Evolutionary conservation across 2,797 vertebrate species (phyloP), one percentile per base, ranked within the genome.

Genomic region (Carapus acus): DNA sequence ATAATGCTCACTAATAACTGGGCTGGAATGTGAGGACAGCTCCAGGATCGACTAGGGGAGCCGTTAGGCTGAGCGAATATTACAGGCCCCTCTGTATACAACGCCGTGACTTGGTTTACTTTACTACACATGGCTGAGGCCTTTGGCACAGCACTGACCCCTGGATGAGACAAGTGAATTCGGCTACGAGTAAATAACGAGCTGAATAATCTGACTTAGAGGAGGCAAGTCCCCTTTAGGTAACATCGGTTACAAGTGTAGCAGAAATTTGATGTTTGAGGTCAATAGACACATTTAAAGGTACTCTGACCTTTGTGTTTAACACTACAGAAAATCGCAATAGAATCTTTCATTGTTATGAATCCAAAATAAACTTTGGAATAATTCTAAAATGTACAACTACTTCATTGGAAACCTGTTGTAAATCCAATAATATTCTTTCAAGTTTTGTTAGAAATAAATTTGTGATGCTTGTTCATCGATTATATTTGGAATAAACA

Each of bases 1-100:
- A 83, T 88, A 88, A 88, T 89, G 86, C 89, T 93, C 91, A 93
- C 90, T 91, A 93, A 94, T 93, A 93, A 91, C 88, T 86, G 66
- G 62, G 58, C 77, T 82, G 91, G 91, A 93, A 94, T 93, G 91
- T 74, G 83, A 89, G 80, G 71, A 81, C 67, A 89, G 85, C 87
- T 85, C 80, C 73, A 81, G 47, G 17, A 73, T 80, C 74, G 18
- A 53, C 65, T 67, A 49, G 48, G 43, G 49, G 79, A 82, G 70
- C 81, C 83, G 88, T 88, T 89, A 85, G 84, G 80, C 70, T 86
- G 87, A 89, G 88, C 81, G 87, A 84, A 83, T 85, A 76, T 83
- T 82, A 72, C 43, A 62, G 75, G 79, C 81, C 71, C 69, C 65
- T 79, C 61, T 84, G 79, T 88, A 81, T 83, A 78, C 73, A 85